Base-by-base conservation (phyloP, 2,113 vertebrate species). In the Lichenostomus cassidix region DNA sequence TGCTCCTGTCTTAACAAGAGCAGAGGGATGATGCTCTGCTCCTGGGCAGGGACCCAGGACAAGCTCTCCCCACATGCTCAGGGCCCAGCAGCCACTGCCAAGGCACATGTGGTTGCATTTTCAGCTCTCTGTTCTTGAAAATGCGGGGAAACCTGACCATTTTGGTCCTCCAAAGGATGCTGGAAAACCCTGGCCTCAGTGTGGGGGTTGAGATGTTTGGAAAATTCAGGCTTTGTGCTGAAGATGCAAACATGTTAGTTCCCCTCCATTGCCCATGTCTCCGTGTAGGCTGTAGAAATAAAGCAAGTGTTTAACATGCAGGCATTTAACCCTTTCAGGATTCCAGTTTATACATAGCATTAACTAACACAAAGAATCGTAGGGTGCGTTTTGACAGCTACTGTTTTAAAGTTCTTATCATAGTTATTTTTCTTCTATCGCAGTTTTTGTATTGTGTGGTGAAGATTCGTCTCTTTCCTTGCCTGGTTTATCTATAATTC, bases 401-500 rank as follows among this genome's bases (percentile, higher is more conserved):
- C 90, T 95, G 87, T 96, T 96, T 96, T 95, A 94, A 94, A 91
- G 92, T 89, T 89, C 56, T 95, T 97, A 97, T 97, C 96, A 24
- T 59, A 20, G 59, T 90, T 94, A 74, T 95, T 97, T 87, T 97
- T 83, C 78, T 94, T 93, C 95, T 95, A 97, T 95, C 89, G 0
- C 6, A 14, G 82, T 69, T 96, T 91, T 93, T 86, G 65, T 63
- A 97, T 94, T 93, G 87, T 95, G 63, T 80, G 35, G 58, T 39
- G 69, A 92, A 96, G 96, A 96, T 94, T 92, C 12, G 42, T 90
- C 92, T 92, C 88, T 64, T 44, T 90, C 84, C 86, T 93, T 89
- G 81, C 93, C 90, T 95, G 87, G 96, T 97, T 97, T 97, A 97
- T 97, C 96, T 97, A 97, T 94, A 97, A 97, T 96, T 97, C 96